These are phyloP conservation scores for Eupithecia abbreviata DNA, from an alignment of 2,888 invertebrate genomes.

Conservation along the genomic window DNA sequence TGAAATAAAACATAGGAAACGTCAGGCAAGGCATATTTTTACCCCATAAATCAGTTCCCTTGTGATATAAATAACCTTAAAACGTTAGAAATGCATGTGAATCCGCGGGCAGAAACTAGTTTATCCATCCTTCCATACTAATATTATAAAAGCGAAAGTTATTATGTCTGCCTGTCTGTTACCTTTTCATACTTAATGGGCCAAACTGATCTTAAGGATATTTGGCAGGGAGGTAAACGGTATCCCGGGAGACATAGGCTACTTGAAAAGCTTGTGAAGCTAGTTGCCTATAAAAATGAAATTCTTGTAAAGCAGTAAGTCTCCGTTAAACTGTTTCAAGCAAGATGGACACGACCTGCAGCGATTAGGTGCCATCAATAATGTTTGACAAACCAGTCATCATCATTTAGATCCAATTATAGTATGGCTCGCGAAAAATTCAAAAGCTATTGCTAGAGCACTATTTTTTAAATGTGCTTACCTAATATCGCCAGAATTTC, in stretches of 20 bases:
- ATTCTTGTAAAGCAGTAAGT: background rate
- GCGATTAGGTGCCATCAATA: background rate
- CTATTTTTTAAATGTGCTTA: background rate
- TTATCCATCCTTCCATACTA: background rate
- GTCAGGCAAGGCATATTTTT: too few species aligned
- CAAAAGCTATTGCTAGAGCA: background rate
- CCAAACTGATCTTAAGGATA: background rate
- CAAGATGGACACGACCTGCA: background rate
- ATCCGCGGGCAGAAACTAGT: too few species aligned
- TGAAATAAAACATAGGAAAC: too few species aligned
- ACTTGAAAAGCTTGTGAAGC: background rate
- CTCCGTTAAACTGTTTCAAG: background rate
- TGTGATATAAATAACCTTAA: too few species aligned
- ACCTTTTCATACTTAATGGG: background rate
- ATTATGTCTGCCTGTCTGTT: background rate
- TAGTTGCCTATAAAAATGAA: background rate
- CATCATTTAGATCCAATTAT: background rate
- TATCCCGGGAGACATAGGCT: background rate
- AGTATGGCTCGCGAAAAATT: too few species aligned
- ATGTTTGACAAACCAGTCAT: background rate
- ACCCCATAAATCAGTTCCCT: too few species aligned
- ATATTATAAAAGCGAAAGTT: background rate
- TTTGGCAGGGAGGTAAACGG: background rate
- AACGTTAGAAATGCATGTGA: too few species aligned
- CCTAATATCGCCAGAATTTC: background rate